phyloP scores from a whole-genome alignment of 2,797 vertebrate genomes.

The Spea hammondii region DNA sequence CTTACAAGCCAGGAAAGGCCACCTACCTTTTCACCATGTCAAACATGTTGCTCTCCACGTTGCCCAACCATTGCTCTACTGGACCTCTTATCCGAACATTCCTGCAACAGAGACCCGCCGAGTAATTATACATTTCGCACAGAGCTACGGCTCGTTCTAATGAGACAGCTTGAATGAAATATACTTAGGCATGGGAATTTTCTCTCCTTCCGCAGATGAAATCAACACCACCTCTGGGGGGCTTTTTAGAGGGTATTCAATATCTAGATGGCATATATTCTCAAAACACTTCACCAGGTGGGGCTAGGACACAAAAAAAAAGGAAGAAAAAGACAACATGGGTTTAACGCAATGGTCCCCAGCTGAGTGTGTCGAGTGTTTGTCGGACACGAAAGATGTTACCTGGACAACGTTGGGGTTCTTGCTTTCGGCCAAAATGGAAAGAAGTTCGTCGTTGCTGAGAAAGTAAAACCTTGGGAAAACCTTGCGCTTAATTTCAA shows the following conservation, averaged over 20 bases:
- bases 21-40: slow-evolving; percentile 66
- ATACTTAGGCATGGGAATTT: slow-evolving; percentile 64
- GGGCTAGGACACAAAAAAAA: slow-evolving; percentile 57
- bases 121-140: neutral
- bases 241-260: slow-evolving; percentile 58
- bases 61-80: slow-evolving; percentile 68
- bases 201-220: slow-evolving; percentile 65
- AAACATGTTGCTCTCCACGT: slow-evolving; percentile 66
- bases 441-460: slow-evolving; percentile 66
- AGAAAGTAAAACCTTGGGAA: slow-evolving; percentile 73
- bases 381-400: neutral
- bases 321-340: neutral
- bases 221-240: slow-evolving; percentile 61
- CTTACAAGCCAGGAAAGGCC: neutral
- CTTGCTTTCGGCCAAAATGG: slow-evolving; percentile 62
- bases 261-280: slow-evolving; percentile 62
- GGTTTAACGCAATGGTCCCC: neutral
- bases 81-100: slow-evolving; percentile 63
- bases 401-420: slow-evolving; percentile 65
- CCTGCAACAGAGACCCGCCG: slow-evolving; percentile 52
- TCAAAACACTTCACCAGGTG: slow-evolving; percentile 68
- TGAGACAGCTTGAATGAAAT: slow-evolving; percentile 15
- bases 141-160: neutral
- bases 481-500: slow-evolving; percentile 66
- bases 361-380: neutral